Conservation (phyloP, 2,888 invertebrate species). For the Laothoe populi region DNA sequence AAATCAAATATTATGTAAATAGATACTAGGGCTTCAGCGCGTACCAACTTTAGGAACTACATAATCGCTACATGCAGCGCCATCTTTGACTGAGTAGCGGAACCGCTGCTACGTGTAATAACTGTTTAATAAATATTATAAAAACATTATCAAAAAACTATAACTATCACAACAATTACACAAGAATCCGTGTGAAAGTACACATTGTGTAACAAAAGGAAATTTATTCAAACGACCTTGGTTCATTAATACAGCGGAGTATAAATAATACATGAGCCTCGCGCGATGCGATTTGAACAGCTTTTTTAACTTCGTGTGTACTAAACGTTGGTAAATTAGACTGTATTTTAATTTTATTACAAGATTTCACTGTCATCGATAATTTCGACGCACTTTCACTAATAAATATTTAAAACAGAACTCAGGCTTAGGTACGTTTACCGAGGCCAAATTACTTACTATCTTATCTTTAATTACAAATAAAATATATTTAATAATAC, state of each 20-base stretch:
- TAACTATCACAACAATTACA: conserved; percentile 39
- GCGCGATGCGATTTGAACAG: conserved; percentile 40
- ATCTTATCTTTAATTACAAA: no score
- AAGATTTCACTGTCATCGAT: not conserved
- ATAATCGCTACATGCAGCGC: conserved; percentile 50
- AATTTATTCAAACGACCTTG: conserved; percentile 80
- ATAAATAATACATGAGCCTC: conserved; percentile 76
- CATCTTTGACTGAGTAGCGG: conserved; percentile 74
- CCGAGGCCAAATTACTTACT: no score
- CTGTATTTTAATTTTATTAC: conserved; percentile 12
- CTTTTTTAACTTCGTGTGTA: conserved; percentile 54
- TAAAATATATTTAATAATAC: no score
- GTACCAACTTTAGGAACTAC: conserved; percentile 26
- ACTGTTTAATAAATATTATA: conserved; percentile 1
- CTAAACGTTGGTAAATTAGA: conserved; percentile 16
- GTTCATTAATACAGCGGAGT: conserved; percentile 68
- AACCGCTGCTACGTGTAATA: conserved; percentile 42
- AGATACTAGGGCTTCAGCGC: no score
- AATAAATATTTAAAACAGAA: not conserved
- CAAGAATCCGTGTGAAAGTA: conserved; percentile 52
- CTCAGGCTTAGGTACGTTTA: no score
- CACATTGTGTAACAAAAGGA: conserved; percentile 56
- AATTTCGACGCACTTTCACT: not conserved
- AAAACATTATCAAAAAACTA: conserved; percentile 38
- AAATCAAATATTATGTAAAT: no score